Percentiles rank a stretch among this genome's conserved stretches.
phyloP scores from a whole-genome alignment of 2,797 vertebrate species.

The Parauchenoglanis punctatus region DNA sequence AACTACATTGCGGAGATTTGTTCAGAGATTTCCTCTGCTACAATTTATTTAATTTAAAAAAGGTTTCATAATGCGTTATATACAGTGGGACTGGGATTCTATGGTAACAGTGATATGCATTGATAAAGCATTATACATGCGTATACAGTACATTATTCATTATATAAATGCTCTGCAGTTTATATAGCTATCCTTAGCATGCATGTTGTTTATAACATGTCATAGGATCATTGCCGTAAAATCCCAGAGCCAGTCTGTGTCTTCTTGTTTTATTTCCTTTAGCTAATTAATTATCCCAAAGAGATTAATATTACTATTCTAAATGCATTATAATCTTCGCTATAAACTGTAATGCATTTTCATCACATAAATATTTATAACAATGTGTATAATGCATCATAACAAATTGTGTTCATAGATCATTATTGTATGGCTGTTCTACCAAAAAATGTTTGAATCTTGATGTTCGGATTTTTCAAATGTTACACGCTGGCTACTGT shows the following conservation, averaged over 20 bases:
- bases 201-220: neutral
- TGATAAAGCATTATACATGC: neutral
- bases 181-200: neutral
- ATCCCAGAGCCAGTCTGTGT: neutral
- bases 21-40: neutral
- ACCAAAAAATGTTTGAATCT: neutral
- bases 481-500: neutral
- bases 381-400: neutral
- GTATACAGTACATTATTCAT: neutral
- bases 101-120: neutral
- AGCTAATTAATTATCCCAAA: neutral
- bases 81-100: neutral
- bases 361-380: neutral
- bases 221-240: neutral
- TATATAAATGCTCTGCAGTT: neutral
- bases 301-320: neutral
- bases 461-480: neutral
- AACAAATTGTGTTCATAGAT: neutral
- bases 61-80: neutral
- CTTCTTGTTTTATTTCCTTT: neutral
- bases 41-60: neutral
- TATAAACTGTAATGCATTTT: neutral
- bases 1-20: neutral
- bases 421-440: neutral
- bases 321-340: neutral